phyloP scores from a whole-genome alignment of 2,113 vertebrate species.

The Lucifuga dentata region DNA sequence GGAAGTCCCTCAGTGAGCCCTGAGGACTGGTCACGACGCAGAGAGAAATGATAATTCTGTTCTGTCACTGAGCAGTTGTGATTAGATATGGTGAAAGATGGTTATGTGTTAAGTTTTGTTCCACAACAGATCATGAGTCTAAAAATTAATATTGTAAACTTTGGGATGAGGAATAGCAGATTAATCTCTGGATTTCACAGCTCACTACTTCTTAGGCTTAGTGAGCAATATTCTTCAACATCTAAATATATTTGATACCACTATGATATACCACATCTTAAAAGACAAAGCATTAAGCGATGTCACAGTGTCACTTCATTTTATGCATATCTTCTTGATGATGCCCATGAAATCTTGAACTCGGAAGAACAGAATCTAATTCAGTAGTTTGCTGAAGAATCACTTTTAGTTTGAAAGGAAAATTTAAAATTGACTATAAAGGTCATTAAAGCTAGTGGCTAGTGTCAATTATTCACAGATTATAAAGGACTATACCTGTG shows the following conservation, averaged over 20 bases:
- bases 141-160: constrained; percentile 10
- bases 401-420: no score
- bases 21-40: constrained; percentile 27
- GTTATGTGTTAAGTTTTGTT: constrained; percentile 27
- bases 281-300: no score
- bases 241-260: constrained; percentile 4
- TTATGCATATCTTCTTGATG: no score
- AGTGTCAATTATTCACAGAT: no score
- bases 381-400: no score
- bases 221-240: not conserved
- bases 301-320: no score
- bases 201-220: constrained; percentile 1
- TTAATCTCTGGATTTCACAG: constrained; percentile 21
- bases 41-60: constrained; percentile 37
- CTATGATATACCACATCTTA: no score
- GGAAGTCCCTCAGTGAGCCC: constrained; percentile 63
- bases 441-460: no score
- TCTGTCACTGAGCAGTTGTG: constrained; percentile 25
- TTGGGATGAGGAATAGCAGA: constrained; percentile 8
- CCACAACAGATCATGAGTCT: constrained; percentile 25
- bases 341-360: no score
- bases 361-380: no score
- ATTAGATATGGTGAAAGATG: constrained; percentile 50
- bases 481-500: no score
- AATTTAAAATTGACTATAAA: no score